Evolutionary conservation across 2,797 vertebrate species (phyloP), one percentile per base, ranked within the genome.

Genomic region (Uromys caudimaculatus): DNA sequence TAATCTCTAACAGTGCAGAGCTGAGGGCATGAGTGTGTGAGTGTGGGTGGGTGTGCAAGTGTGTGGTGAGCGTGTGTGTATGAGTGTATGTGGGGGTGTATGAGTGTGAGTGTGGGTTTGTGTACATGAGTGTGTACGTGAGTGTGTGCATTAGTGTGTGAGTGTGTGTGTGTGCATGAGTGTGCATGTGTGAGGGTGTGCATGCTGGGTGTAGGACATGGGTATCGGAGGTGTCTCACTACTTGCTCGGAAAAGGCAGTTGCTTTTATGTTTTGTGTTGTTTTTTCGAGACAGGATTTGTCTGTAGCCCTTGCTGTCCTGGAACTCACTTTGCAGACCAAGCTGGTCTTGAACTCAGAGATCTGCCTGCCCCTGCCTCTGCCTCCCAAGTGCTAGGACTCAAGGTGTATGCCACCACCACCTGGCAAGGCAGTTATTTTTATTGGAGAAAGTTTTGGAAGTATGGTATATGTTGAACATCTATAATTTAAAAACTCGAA

Each of bases 391-490:
- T 69, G 67, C 19, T 38, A 19, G n/a, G 17, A 71, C 69, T 71
- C 38, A 71, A 71, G 69, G 17, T 71, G 17, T 71, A 19, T 23
- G 69, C 8, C n/a, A 38, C 69, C 23, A 75, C 41, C 0, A 1
- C 41, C 23, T 27, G 24, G 73, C 41, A 94, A 93, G 54, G 19
- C 23, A 52, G 82, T 35, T 84, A 41, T 44, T 85, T 97, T 92
- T 89, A 17, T n/a, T 35, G 32, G 75, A 92, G 85, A 96, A 91
- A 85, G 64, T 44, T 81, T 56, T 88, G 89, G 67, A 84, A 52
- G 76, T 58, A 4, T 4, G 13, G 13, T 19, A 32, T 12, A 82
- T 27, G 35, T 75, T 76, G 44, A 54, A 29, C 13, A 62, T n/a
- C 27, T 6, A 24, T 29, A 77, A 50, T 19, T 47, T 6, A 50